These are phyloP conservation scores for Saccostrea glomerata DNA, from an alignment of 1,140 invertebrate species.

Conservation along the genomic window DNA sequence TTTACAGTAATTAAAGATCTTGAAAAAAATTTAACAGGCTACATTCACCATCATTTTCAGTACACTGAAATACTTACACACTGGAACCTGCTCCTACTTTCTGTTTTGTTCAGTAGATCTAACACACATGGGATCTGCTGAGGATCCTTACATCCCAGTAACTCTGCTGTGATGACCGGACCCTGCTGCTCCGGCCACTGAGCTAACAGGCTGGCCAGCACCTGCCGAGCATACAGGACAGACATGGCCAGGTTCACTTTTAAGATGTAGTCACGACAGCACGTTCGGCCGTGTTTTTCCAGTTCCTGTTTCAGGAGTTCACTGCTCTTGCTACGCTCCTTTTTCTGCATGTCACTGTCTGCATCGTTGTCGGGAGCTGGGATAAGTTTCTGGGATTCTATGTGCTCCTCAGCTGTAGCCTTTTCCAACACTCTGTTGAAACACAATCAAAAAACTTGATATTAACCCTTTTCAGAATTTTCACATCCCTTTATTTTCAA, in stretches of 20 bases:
- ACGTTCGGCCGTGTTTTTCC: slow-evolving; percentile 72
- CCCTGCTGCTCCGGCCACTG: slow-evolving; percentile 72
- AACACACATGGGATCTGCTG: slow-evolving; percentile 76
- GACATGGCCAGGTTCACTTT: slow-evolving; percentile 75
- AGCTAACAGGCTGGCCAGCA: slow-evolving; percentile 73
- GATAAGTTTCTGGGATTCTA: slow-evolving; percentile 70
- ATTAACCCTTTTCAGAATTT: background rate
- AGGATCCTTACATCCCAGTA: slow-evolving; percentile 74
- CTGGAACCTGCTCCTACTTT: slow-evolving; percentile 70
- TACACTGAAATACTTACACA: slow-evolving; percentile 60
- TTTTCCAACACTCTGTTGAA: slow-evolving; percentile 64
- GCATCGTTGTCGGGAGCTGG: slow-evolving; percentile 68
- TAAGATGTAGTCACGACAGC: slow-evolving; percentile 69
- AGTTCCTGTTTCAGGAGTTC: slow-evolving; percentile 74
- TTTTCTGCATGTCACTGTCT: slow-evolving; percentile 70
- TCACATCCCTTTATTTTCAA: background rate
- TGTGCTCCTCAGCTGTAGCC: slow-evolving; percentile 70
- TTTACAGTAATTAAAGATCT: too few species aligned
- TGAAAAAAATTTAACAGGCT: too few species aligned
- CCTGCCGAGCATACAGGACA: slow-evolving; percentile 75
- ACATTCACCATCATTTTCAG: too few species aligned
- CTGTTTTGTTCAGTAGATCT: slow-evolving; percentile 75
- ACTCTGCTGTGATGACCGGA: slow-evolving; percentile 70
- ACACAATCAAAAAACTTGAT: background rate
- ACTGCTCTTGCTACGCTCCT: slow-evolving; percentile 72